Conservation (phyloP, 1,140 invertebrate genomes). For the Armadillidium nasatum region DNA sequence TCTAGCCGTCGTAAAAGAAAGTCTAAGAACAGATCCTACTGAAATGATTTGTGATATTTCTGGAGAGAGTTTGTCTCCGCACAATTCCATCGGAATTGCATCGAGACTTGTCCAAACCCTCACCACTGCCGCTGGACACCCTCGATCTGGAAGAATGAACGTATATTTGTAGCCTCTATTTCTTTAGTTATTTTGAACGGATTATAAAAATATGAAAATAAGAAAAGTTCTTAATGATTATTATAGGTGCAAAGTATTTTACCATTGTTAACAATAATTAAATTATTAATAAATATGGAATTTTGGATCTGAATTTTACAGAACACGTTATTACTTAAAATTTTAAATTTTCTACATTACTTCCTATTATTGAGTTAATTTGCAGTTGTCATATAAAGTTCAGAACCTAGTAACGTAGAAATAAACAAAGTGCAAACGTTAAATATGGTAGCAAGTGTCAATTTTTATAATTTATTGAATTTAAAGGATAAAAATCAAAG, state of each 20-base stretch:
- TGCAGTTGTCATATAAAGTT: too few relatives aligned
- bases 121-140: slow-evolving; percentile 82
- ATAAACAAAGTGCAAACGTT: too few relatives aligned
- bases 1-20: slow-evolving; percentile 79
- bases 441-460: too few relatives aligned
- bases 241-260: neutral
- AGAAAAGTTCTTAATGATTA: slow-evolving; percentile 21
- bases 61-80: slow-evolving; percentile 69
- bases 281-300: too few relatives aligned
- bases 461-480: too few relatives aligned
- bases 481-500: too few relatives aligned
- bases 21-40: slow-evolving; percentile 70
- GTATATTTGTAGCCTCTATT: neutral
- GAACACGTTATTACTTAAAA: too few relatives aligned
- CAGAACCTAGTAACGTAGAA: too few relatives aligned
- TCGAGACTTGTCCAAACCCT: slow-evolving; percentile 75
- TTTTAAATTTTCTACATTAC: too few relatives aligned
- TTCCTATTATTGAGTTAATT: too few relatives aligned
- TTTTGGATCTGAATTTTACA: too few relatives aligned
- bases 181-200: neutral
- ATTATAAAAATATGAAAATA: slow-evolving; percentile 36
- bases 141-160: slow-evolving; percentile 59
- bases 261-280: too few relatives aligned
- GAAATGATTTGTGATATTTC: slow-evolving; percentile 78
- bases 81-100: slow-evolving; percentile 75